Conservation (phyloP, 2,888 invertebrate genomes). For the Carterocephalus palaemon region DNA sequence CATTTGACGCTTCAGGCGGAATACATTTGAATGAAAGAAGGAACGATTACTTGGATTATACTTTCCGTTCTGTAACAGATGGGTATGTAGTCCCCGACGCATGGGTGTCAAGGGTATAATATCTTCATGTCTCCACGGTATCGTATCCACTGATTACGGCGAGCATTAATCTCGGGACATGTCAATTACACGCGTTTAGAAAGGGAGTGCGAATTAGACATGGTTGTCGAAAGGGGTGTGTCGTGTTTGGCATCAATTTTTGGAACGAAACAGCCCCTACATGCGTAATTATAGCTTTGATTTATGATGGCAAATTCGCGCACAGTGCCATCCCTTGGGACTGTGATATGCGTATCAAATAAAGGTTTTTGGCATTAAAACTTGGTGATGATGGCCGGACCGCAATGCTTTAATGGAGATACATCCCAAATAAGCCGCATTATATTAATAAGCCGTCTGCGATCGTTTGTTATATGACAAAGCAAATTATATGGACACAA, state of each 20-base stretch:
- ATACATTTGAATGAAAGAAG: slow-evolving; percentile 51
- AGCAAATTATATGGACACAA: neutral
- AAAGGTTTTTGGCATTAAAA: neutral
- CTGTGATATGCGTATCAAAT: slow-evolving; percentile 1
- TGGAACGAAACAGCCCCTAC: slow-evolving; percentile 12
- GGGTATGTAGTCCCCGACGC: slow-evolving; percentile 29
- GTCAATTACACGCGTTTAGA: slow-evolving; percentile 21
- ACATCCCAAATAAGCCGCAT: too few relatives aligned
- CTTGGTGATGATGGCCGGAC: neutral
- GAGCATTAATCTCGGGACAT: slow-evolving; percentile 38
- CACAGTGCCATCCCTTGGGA: slow-evolving; percentile 5
- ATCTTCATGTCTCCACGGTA: slow-evolving; percentile 4
- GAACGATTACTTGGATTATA: slow-evolving; percentile 52
- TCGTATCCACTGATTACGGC: slow-evolving; percentile 18
- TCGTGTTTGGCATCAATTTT: slow-evolving; percentile 15
- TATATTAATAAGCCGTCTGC: too few relatives aligned
- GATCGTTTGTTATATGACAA: neutral
- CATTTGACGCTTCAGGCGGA: slow-evolving; percentile 42
- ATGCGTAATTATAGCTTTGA: slow-evolving; percentile 17
- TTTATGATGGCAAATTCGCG: slow-evolving; percentile 19
- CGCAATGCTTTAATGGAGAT: neutral
- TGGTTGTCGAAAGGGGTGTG: slow-evolving; percentile 25
- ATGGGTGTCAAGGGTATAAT: slow-evolving; percentile 17
- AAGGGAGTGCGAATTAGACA: slow-evolving; percentile 23
- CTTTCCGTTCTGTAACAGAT: slow-evolving; percentile 42